phyloP scores from a whole-genome alignment of 53 echinoderm and acorn worm species.

The Paracentrotus lividus region DNA sequence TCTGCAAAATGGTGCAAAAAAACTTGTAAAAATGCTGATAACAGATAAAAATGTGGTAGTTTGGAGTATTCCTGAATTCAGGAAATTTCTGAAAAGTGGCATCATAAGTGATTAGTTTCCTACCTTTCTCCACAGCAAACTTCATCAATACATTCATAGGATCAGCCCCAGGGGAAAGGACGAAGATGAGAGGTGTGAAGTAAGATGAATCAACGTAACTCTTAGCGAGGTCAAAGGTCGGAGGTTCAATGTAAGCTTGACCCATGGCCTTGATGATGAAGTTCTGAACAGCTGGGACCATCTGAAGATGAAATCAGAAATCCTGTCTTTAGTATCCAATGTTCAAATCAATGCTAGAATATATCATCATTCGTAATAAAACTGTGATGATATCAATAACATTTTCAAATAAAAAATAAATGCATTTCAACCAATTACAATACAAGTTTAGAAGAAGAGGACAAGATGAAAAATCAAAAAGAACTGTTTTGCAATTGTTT shows the following conservation, averaged over 20 bases:
- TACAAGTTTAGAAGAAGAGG: too few relatives aligned
- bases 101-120: background rate
- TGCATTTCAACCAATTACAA: too few relatives aligned
- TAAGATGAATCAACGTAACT: constrained; percentile 87
- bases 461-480: too few relatives aligned
- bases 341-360: background rate
- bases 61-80: background rate
- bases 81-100: too few relatives aligned
- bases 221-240: constrained; percentile 99
- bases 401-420: too few relatives aligned
- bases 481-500: too few relatives aligned
- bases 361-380: too few relatives aligned
- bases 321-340: too few relatives aligned
- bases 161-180: constrained; percentile 97
- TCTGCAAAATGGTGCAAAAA: too few relatives aligned
- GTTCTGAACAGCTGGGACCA: constrained; percentile 95
- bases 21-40: background rate
- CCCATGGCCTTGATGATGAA: constrained; percentile 93
- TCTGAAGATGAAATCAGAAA: constrained; percentile 69
- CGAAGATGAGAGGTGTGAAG: constrained; percentile 93
- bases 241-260: constrained; percentile 98
- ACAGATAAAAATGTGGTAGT: background rate
- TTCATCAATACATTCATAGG: constrained; percentile 96
- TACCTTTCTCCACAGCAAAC: constrained; percentile 98
- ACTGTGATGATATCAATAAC: too few relatives aligned